phyloP scores from a whole-genome alignment of 1,140 invertebrate species.

The Meloidogyne hapla region DNA sequence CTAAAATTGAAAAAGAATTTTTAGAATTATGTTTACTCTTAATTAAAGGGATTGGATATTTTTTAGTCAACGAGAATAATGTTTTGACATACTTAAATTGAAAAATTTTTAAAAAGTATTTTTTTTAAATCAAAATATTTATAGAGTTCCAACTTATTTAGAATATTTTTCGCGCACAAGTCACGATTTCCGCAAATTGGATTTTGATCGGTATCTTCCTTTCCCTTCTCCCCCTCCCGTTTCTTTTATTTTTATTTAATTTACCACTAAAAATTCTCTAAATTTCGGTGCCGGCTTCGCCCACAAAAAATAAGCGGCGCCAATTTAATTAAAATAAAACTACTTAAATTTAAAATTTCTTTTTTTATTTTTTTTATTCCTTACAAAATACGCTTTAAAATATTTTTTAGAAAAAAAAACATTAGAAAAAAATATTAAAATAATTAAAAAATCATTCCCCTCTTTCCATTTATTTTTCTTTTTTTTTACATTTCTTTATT shows the following conservation, averaged over 20 bases:
- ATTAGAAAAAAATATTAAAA: too few species aligned
- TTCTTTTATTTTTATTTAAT: not conserved
- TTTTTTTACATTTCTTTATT: not conserved
- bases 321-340: conserved; percentile 6
- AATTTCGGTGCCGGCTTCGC: not conserved
- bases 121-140: too few species aligned
- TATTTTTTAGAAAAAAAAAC: too few species aligned
- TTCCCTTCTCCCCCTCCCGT: too few species aligned
- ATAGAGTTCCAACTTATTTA: too few species aligned
- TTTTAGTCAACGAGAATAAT: too few species aligned
- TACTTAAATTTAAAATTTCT: not conserved
- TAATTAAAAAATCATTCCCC: not conserved
- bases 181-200: conserved; percentile 33
- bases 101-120: too few species aligned
- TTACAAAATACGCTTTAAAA: too few species aligned
- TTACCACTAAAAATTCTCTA: not conserved
- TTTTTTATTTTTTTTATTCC: not conserved
- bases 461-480: not conserved
- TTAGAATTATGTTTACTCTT: too few species aligned
- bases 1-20: too few species aligned
- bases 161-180: conserved; percentile 11
- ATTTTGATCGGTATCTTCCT: conserved; percentile 10
- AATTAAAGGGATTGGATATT: too few species aligned
- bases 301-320: not conserved
- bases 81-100: too few species aligned